Evolutionary conservation across 2,797 vertebrate species (phyloP).

Genomic region (Etheostoma nigrum): DNA sequence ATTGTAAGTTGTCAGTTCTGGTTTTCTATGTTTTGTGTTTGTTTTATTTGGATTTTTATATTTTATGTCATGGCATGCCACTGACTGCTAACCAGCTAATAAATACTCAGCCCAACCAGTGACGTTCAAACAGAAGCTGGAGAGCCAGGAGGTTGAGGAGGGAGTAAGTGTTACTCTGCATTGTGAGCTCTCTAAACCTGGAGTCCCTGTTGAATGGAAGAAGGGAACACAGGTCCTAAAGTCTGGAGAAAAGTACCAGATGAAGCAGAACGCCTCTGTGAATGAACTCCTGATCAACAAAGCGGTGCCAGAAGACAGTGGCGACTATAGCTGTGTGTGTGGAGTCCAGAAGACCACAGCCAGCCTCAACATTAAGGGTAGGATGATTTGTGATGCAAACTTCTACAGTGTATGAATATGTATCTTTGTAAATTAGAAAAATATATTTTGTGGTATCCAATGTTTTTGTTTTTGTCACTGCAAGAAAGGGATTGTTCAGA

Average conservation of each 20-base stretch:
- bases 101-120: slow-evolving; percentile 77
- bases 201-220: slow-evolving; percentile 83
- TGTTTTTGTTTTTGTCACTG: background rate
- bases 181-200: slow-evolving; percentile 77
- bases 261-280: slow-evolving; percentile 79
- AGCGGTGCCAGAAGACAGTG: slow-evolving; percentile 75
- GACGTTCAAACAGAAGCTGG: slow-evolving; percentile 79
- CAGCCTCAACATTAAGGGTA: slow-evolving; percentile 59
- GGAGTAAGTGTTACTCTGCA: slow-evolving; percentile 49
- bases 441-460: background rate
- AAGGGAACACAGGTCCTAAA: slow-evolving; percentile 79
- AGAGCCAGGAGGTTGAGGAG: slow-evolving; percentile 76
- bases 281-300: slow-evolving; percentile 80
- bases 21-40: background rate
- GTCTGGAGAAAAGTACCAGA: slow-evolving; percentile 80
- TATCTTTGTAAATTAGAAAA: slow-evolving; percentile 12
- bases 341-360: slow-evolving; percentile 80
- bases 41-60: background rate
- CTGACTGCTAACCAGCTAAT: slow-evolving; percentile 13
- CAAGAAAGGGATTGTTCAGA: background rate
- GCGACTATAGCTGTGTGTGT: slow-evolving; percentile 83
- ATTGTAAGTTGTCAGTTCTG: background rate
- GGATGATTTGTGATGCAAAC: slow-evolving; percentile 31
- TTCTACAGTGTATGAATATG: background rate
- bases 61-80: background rate